phyloP scores from a whole-genome alignment of 2,888 invertebrate genomes.

The Eueremaeus valkanovi region DNA sequence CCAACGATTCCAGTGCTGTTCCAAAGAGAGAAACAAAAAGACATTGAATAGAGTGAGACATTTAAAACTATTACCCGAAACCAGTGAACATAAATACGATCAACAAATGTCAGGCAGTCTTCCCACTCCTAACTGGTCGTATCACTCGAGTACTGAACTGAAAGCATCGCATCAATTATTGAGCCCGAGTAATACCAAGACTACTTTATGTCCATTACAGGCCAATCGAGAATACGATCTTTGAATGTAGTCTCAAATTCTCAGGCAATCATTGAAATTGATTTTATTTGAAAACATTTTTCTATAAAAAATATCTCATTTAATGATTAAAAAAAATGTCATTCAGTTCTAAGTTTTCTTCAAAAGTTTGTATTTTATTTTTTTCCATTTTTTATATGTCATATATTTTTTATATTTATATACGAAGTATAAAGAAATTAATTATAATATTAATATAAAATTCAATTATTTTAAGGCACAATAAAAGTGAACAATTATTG shows the following conservation, averaged over 20 bases:
- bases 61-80: background rate
- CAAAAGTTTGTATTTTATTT: too few relatives aligned
- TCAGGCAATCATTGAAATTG: slow-evolving; percentile 3
- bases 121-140: slow-evolving; percentile 6
- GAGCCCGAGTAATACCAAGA: background rate
- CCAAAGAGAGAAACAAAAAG: too few relatives aligned
- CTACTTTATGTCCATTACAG: background rate
- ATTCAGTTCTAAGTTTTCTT: too few relatives aligned
- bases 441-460: too few relatives aligned
- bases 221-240: slow-evolving; percentile 2
- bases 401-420: too few relatives aligned
- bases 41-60: too few relatives aligned
- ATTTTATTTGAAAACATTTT: background rate
- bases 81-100: background rate
- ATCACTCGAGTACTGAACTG: slow-evolving; percentile 10
- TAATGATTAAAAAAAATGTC: too few relatives aligned
- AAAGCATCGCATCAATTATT: slow-evolving; percentile 7
- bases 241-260: background rate
- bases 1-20: background rate
- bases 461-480: too few relatives aligned
- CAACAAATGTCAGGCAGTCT: slow-evolving; percentile 10
- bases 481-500: too few relatives aligned
- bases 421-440: too few relatives aligned
- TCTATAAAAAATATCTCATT: background rate
- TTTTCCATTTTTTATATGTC: too few relatives aligned